A percentile compares a stretch with the other conserved stretches of the same genome.
Conservation (phyloP, 1,140 invertebrate genomes). For the Panulirus ornatus region DNA sequence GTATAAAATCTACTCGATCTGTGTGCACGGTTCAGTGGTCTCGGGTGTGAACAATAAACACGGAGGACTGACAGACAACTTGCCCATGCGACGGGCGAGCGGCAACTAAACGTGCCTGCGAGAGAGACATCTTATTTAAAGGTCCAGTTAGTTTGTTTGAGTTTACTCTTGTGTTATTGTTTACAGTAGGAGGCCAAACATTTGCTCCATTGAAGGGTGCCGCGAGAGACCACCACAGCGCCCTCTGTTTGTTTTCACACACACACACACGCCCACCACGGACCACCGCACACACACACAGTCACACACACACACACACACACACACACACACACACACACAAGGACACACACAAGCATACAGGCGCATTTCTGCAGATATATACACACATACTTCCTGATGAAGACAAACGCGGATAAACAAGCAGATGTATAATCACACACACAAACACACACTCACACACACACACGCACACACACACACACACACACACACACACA, state of each 20-base stretch:
- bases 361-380: neutral
- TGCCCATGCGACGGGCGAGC: neutral
- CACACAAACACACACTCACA: slow-evolving; percentile 25
- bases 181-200: slow-evolving; percentile 71
- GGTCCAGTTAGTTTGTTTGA: slow-evolving; percentile 71
- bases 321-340: slow-evolving; percentile 12
- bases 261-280: slow-evolving; percentile 47
- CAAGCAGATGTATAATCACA: neutral
- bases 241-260: slow-evolving; percentile 67
- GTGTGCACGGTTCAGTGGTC: too few relatives aligned
- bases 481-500: slow-evolving; percentile 9
- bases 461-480: neutral
- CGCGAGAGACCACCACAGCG: slow-evolving; percentile 67
- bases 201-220: slow-evolving; percentile 71
- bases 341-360: slow-evolving; percentile 19
- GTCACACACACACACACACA: slow-evolving; percentile 18
- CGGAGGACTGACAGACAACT: neutral
- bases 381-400: neutral
- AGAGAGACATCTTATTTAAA: slow-evolving; percentile 72
- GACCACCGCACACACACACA: neutral
- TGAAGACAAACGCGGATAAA: neutral
- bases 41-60: too few relatives aligned
- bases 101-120: slow-evolving; percentile 64
- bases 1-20: too few relatives aligned
- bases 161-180: slow-evolving; percentile 71